Base-by-base conservation (phyloP, 2,113 vertebrate species). In the Callocephalon fimbriatum region DNA sequence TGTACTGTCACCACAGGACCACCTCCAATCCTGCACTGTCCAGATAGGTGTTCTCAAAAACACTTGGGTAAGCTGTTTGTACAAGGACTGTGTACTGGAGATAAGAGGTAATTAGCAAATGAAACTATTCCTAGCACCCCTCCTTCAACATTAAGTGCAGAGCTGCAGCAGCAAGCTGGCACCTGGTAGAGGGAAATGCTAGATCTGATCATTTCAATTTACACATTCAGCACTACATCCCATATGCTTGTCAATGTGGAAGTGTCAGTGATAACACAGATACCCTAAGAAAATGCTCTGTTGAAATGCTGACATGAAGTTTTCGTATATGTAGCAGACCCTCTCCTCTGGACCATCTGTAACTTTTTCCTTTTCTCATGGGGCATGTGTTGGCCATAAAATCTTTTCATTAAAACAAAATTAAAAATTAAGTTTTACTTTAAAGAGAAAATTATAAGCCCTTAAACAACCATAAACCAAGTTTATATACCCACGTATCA, bases 181-280 rank as follows among this genome's bases (percentile, higher is more conserved):
- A 98, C 98, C 98, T 98, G 98, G 97, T 96, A 97, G 96, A 97
- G 95, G 93, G 97, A 98, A 97, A 98, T 93, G 97, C 98, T 98
- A 97, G 96, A 98, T 98, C 98, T 91, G 98, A 98, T 98, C 97
- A 98, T 98, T 98, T 97, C 97, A 98, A 98, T 98, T 98, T 98
- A 98, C 98, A 98, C 98, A 98, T 98, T 98, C 98, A 98, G 98
- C 98, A 97, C 94, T 98, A 96, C 97, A 97, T 97, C 98, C 98
- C 98, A 98, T 98, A 98, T 97, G 98, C 97, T 98, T 98, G 98
- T 98, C 98, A 98, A 97, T 97, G 95, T 93, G 97, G 98, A 98
- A 98, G 97, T 97, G 97, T 98, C 98, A 97, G 97, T 97, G 98
- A 98, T 98, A 98, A 98, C 97, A 95, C 45, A 98, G 97, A 98